Percentiles rank a stretch among this genome's conserved stretches.
These are phyloP conservation scores for Dendrolimus punctatus DNA, from an alignment of 1,140 invertebrate genomes.

Conservation along the genomic window DNA sequence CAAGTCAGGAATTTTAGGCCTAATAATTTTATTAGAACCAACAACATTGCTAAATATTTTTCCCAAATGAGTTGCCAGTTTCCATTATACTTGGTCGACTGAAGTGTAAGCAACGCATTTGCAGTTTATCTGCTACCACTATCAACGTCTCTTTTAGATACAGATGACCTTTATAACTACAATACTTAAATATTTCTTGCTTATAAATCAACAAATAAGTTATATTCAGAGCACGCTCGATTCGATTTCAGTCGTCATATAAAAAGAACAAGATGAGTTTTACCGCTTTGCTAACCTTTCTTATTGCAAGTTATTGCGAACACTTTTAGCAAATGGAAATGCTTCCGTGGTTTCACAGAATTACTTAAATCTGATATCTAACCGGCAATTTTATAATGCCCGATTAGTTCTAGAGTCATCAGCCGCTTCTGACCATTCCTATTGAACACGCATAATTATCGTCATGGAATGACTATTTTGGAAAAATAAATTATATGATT, in stretches of 20 bases:
- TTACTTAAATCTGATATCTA: slow-evolving; percentile 15
- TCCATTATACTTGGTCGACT: too few relatives aligned
- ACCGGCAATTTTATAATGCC: slow-evolving; percentile 20
- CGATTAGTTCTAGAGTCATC: slow-evolving; percentile 45
- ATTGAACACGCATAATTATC: not conserved
- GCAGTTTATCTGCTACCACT: too few relatives aligned
- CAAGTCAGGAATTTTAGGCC: too few relatives aligned
- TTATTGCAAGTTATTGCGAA: slow-evolving; percentile 1
- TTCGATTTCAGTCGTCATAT: slow-evolving; percentile 6
- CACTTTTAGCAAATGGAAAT: slow-evolving; percentile 2
- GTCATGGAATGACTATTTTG: not conserved
- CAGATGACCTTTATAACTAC: too few relatives aligned
- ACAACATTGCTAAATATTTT: too few relatives aligned
- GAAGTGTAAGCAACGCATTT: too few relatives aligned
- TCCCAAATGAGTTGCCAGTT: too few relatives aligned
- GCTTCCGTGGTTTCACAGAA: slow-evolving; percentile 8
- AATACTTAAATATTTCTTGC: too few relatives aligned
- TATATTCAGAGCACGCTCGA: not conserved
- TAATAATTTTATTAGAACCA: too few relatives aligned
- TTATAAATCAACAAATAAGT: too few relatives aligned
- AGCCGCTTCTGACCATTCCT: slow-evolving; percentile 7
- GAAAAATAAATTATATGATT: not conserved
- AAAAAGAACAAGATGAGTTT: slow-evolving; percentile 1
- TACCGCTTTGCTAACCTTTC: not conserved
- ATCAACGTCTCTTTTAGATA: too few relatives aligned